A percentile compares a stretch with the other conserved stretches of the same genome.
These are phyloP conservation scores for Lasioglossum oenotherae DNA, from an alignment of 2,888 invertebrate genomes.

Conservation along the genomic window DNA sequence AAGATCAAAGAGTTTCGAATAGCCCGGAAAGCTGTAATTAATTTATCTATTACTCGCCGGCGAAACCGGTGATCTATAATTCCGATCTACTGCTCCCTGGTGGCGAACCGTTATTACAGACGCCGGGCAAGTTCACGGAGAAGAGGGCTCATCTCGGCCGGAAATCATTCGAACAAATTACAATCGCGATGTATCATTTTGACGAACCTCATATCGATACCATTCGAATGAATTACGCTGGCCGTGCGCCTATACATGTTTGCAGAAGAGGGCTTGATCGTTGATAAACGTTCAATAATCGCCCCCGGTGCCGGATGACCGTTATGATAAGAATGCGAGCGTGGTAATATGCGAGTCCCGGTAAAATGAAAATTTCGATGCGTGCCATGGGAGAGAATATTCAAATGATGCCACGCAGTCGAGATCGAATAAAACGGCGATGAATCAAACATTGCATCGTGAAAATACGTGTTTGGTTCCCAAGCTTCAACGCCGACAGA, in stretches of 20 bases:
- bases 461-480: background rate
- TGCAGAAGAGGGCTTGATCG: constrained; percentile 22
- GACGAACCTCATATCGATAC: constrained; percentile 29
- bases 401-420: background rate
- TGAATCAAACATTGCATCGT: background rate
- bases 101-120: constrained; percentile 38
- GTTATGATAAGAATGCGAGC: constrained; percentile 42
- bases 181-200: constrained; percentile 49
- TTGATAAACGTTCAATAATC: constrained; percentile 22
- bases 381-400: background rate
- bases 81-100: constrained; percentile 22
- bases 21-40: constrained; percentile 42
- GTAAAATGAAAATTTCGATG: constrained; percentile 28
- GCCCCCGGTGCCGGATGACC: constrained; percentile 42
- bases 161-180: constrained; percentile 53
- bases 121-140: constrained; percentile 18
- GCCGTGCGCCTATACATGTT: constrained; percentile 25
- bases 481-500: background rate
- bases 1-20: constrained; percentile 13
- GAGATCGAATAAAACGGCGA: background rate
- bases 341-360: constrained; percentile 31
- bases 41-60: constrained; percentile 44
- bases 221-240: constrained; percentile 42
- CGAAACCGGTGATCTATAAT: constrained; percentile 37
- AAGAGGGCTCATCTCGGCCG: constrained; percentile 17